phyloP scores from a whole-genome alignment of 2,888 invertebrate genomes.

The Alsophila aescularia region DNA sequence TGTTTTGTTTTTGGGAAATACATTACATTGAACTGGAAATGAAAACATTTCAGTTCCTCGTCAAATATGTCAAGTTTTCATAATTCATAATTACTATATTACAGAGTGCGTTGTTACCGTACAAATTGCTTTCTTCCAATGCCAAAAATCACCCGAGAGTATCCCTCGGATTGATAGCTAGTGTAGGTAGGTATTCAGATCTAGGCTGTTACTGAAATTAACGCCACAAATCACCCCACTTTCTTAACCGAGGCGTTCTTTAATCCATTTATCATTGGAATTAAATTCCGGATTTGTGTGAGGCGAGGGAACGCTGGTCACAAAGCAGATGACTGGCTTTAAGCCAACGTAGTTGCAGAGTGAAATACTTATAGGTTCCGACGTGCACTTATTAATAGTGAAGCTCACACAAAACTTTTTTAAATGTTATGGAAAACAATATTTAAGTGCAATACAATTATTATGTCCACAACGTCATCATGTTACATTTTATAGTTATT shows the following conservation, averaged over 20 bases:
- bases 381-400: constrained; percentile 22
- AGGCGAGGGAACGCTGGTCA: constrained; percentile 38
- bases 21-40: too few species aligned
- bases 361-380: constrained; percentile 30
- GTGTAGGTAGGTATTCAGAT: constrained; percentile 5
- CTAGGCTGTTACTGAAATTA: constrained; percentile 26
- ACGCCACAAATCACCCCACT: constrained; percentile 17
- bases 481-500: too few species aligned
- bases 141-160: neutral
- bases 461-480: too few species aligned
- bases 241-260: constrained; percentile 40
- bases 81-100: too few species aligned
- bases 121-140: neutral
- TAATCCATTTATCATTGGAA: constrained; percentile 57
- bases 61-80: too few species aligned
- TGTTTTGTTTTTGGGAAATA: too few species aligned
- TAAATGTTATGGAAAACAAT: too few species aligned
- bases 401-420: too few species aligned
- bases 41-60: too few species aligned
- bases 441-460: too few species aligned
- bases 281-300: constrained; percentile 51
- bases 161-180: neutral
- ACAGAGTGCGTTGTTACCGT: too few species aligned
- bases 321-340: constrained; percentile 40
- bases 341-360: constrained; percentile 39